Evolutionary conservation across 2,113 vertebrate genomes (phyloP).

Genomic region (Pagrus major): DNA sequence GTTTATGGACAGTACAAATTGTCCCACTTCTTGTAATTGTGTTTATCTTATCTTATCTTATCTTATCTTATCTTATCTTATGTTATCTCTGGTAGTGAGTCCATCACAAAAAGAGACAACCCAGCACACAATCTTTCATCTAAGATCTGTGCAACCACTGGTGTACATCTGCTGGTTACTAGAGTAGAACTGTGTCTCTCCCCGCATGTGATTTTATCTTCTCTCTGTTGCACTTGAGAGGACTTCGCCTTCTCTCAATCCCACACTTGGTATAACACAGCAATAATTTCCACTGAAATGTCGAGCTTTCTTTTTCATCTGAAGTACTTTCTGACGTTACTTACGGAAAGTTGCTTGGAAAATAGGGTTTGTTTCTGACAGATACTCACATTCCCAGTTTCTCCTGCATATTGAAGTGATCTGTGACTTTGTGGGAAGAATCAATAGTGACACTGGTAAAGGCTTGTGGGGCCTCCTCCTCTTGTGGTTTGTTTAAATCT

Average conservation of each 20-base stretch:
- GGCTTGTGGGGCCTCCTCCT: constrained; percentile 61
- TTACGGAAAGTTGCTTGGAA: not conserved
- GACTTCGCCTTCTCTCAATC: not conserved
- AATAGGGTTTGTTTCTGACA: not conserved
- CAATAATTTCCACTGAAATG: not conserved
- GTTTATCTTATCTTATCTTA: too few relatives aligned
- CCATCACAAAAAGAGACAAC: not conserved
- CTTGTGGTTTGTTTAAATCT: constrained; percentile 54
- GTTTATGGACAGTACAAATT: too few relatives aligned
- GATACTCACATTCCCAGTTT: constrained; percentile 90
- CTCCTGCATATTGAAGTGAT: constrained; percentile 85
- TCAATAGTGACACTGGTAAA: constrained; percentile 80
- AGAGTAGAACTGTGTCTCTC: constrained; percentile 5
- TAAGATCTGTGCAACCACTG: not conserved
- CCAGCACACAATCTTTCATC: not conserved
- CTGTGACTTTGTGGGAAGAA: constrained; percentile 80
- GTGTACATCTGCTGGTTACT: not conserved
- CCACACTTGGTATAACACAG: too few relatives aligned
- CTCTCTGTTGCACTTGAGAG: not conserved
- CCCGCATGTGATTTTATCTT: constrained; percentile 13
- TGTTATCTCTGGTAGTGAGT: not conserved
- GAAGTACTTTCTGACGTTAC: not conserved
- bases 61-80: too few relatives aligned
- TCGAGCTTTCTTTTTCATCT: not conserved
- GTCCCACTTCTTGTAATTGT: too few relatives aligned